Conservation (phyloP, 2,797 vertebrate species). For the Gallinago stenura region DNA sequence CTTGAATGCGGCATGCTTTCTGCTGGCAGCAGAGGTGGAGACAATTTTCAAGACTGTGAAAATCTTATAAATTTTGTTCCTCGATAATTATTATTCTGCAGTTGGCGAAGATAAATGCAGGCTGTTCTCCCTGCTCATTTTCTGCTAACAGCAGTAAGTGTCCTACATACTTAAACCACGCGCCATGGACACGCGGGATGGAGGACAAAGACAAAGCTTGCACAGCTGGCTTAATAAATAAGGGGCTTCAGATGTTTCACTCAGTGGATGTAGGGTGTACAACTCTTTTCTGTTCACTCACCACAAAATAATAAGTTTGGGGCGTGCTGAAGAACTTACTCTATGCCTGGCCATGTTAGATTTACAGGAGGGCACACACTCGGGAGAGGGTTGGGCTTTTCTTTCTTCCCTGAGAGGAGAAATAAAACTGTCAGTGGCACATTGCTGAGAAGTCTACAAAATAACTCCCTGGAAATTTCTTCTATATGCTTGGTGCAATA, state of each 20-base stretch:
- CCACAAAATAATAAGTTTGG: background rate
- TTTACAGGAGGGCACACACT: background rate
- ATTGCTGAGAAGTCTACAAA: background rate
- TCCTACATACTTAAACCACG: background rate
- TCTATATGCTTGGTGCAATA: background rate
- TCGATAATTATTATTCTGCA: slow-evolving; percentile 44
- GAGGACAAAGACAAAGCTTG: background rate
- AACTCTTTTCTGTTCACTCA: background rate
- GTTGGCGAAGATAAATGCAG: background rate
- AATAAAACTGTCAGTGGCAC: background rate
- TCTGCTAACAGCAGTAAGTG: background rate
- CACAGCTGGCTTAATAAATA: background rate
- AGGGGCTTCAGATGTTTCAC: background rate
- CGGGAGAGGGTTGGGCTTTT: background rate
- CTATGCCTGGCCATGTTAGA: background rate
- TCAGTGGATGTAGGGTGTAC: background rate
- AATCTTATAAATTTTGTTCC: slow-evolving; percentile 26
- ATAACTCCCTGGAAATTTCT: background rate
- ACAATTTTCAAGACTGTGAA: slow-evolving; percentile 51
- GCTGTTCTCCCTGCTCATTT: slow-evolving; percentile 25
- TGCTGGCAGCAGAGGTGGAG: slow-evolving; percentile 16
- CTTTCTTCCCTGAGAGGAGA: background rate
- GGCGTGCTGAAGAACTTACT: background rate
- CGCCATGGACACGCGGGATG: fast-evolving
- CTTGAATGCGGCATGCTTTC: slow-evolving; percentile 31